Evolutionary conservation across 92 coral and sea anemone species (phyloP), one percentile per base, ranked within the genome.

Genomic region (Paramuricea clavata): DNA sequence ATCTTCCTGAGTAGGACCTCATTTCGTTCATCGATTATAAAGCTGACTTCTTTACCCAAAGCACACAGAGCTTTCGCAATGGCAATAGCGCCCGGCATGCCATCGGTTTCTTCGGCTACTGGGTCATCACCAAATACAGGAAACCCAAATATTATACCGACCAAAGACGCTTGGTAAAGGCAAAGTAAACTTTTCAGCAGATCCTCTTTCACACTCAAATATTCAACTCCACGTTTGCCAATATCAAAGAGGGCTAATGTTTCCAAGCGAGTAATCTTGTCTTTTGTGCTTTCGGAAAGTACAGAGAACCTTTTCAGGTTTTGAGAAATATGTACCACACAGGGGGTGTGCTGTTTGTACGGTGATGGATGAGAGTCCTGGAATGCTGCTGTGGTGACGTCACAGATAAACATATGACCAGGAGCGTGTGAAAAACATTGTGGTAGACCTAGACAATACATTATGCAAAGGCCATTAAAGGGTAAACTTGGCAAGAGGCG

Each of bases 21-120:
- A 62, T 87, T 57, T 10, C 73, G 70, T n/a, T 27, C 26, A 12
- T 74, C 80, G 8, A 91, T 89, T n/a, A 95, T 74, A 12, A 95
- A 49, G 21, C 89, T 91, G 32, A 92, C 93, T 7, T 83, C 83
- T 81, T 94, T 93, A n/a, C 91, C 86, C 68, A 92, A 74, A 85
- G 94, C 91, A 61, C 89, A 89, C 74, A 94, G 90, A 42, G 98
- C 94, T 90, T 92, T 94, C 43, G 89, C 93, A 84, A 92, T 87
- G 52, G 90, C 77, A 13, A 94, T 31, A 15, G 87, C 91, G 31
- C 95, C 98, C 13, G 92, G 91, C 31, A 88, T 85, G 10, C 94
- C 93, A 82, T 94, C 98, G 10, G 84, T 59, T 27, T 79, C 84
- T 61, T 79, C 72, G 1, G 34, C 13, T 13, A 79, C 33, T 54